These are phyloP conservation scores for Drosophila limbata DNA, from an alignment of 2,888 invertebrate genomes.

Conservation along the genomic window DNA sequence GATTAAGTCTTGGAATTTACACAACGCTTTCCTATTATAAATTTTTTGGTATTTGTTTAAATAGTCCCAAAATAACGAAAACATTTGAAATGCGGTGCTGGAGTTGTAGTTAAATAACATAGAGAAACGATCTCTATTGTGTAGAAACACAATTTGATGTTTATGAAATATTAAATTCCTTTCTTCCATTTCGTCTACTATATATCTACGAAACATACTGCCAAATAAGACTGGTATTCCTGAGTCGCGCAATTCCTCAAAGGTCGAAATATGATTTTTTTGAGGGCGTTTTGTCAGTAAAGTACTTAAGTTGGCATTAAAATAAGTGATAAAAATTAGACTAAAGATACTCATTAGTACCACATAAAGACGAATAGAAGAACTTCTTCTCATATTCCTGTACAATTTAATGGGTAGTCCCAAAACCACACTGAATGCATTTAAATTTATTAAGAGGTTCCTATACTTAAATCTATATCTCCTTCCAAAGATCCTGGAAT, in stretches of 20 bases:
- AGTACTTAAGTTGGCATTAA: slow-evolving; percentile 20
- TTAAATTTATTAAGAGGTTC: not conserved
- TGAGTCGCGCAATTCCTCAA: not conserved
- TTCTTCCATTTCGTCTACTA: too few relatives aligned
- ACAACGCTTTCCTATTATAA: not conserved
- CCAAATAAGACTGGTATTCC: slow-evolving; percentile 2
- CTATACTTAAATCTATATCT: not conserved
- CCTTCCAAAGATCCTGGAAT: not conserved
- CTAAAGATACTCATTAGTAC: slow-evolving; percentile 12
- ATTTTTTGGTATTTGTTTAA: slow-evolving; percentile 4
- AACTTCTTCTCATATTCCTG: not conserved
- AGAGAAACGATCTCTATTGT: not conserved
- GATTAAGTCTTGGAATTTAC: not conserved
- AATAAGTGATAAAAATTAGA: slow-evolving; percentile 4
- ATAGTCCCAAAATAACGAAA: not conserved
- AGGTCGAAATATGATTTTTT: not conserved
- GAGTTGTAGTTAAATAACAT: not conserved
- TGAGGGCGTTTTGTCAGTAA: not conserved
- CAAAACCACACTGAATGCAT: not conserved
- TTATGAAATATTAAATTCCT: not conserved
- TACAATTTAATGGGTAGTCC: not conserved
- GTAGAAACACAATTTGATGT: not conserved
- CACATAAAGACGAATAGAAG: not conserved
- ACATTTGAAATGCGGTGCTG: not conserved
- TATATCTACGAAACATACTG: not conserved